Base-by-base conservation (phyloP, 2,888 invertebrate genomes). In the Apamea epomidion region DNA sequence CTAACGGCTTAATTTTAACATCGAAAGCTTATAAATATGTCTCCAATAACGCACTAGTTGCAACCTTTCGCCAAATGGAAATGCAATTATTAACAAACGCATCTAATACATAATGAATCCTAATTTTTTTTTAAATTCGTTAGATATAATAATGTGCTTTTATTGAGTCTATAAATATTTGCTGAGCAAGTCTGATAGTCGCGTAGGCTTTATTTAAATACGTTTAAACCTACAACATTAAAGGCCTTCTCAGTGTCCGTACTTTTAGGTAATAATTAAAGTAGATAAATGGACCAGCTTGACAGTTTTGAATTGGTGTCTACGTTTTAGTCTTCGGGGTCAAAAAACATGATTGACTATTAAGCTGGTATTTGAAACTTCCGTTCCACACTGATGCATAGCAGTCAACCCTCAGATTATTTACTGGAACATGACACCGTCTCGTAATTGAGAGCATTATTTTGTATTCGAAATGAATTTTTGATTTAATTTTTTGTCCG, bases 121-220 rank as follows among this genome's bases (percentile, higher is more conserved):
- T 92, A 91, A 25, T 87, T 90, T 82, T 81, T 85, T 87, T 90
- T 90, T 92, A 94, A 95, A 95, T 95, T 95, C 95, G 95, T 90
- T 91, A 91, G 87, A 91, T 92, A 92, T 90, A 91, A 91, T 92
- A 87, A 88, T 86, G 93, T 94, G 93, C 93, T 92, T 88, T 84
- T 84, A 82, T 88, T 83, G 81, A 87, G 81, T 86, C 80, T 87
- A 87, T 88, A 82, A 25, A 81, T 88, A 84, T 87, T 90, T 91
- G 89, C 92, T 91, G 92, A 92, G 92, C 92, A 93, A 92, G 88
- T 88, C 83, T 82, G 88, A 85, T 84, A 89, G 83, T 87, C 83
- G 91, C 90, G 78, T 90, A 88, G 87, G 87, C 89, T 84, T 81
- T 83, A 87, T 86, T 74, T 70, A 83, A 83, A 86, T 80, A 86